Evolutionary conservation across 2,113 vertebrate species (phyloP).

Genomic region (Tenrec ecaudatus): DNA sequence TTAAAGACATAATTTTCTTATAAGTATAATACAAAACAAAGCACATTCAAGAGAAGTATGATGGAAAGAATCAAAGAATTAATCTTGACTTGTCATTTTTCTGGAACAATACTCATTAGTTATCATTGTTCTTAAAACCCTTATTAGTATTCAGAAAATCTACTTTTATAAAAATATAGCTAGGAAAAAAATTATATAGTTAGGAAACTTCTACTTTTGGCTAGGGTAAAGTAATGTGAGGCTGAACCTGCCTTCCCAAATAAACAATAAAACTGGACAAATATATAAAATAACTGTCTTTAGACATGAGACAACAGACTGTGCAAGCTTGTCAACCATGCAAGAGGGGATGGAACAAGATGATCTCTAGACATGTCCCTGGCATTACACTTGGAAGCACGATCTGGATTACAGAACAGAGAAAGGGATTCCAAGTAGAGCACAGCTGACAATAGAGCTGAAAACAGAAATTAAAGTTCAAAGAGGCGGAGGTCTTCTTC

Average conservation of each 20-base stretch:
- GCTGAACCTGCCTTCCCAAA: background rate
- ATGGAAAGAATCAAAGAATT: background rate
- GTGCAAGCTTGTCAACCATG: background rate
- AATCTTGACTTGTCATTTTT: background rate
- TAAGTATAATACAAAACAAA: background rate
- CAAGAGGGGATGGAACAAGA: background rate
- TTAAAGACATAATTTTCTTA: background rate
- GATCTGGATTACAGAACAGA: background rate
- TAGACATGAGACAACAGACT: background rate
- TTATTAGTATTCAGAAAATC: constrained; percentile 5
- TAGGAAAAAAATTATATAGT: background rate
- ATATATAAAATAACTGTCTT: background rate
- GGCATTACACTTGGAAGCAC: background rate
- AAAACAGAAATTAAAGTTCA: background rate
- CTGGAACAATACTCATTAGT: constrained; percentile 12
- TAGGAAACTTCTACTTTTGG: background rate
- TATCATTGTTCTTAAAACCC: background rate
- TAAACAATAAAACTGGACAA: constrained; percentile 5
- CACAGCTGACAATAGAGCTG: background rate
- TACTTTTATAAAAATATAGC: background rate
- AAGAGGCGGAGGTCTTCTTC: background rate
- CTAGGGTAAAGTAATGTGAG: background rate
- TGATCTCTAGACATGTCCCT: background rate
- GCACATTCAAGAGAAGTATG: background rate
- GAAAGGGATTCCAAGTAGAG: background rate